Evolutionary conservation across 2,113 vertebrate genomes (phyloP).

Genomic region (Scomber japonicus): DNA sequence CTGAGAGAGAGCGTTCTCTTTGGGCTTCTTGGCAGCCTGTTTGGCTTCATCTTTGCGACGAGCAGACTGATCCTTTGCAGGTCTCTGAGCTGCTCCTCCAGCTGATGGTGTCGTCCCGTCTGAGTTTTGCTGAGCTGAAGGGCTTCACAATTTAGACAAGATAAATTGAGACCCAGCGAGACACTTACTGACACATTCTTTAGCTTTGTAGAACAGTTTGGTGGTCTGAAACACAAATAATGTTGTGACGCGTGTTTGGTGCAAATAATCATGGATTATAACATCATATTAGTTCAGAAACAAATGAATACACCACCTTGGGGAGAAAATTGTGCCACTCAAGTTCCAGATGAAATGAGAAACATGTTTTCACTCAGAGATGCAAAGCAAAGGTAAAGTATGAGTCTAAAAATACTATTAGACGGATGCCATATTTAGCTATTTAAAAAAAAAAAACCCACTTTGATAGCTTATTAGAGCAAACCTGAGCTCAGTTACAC

Average conservation of each 20-base stretch:
- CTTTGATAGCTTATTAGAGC: background rate
- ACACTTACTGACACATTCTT: background rate
- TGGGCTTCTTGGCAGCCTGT: constrained; percentile 93
- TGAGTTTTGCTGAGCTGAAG: constrained; percentile 81
- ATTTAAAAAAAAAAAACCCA: background rate
- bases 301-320: too few species aligned
- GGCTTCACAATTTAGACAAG: constrained; percentile 58
- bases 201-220: background rate
- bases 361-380: background rate
- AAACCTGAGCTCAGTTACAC: background rate
- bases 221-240: background rate
- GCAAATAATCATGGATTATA: too few species aligned
- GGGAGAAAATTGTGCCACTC: too few species aligned
- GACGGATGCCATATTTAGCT: background rate
- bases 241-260: too few species aligned
- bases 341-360: background rate
- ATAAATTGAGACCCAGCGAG: background rate
- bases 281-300: too few species aligned
- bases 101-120: constrained; percentile 78
- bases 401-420: constrained; percentile 1
- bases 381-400: background rate
- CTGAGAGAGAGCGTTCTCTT: constrained; percentile 96
- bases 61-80: constrained; percentile 86
- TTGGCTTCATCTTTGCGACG: constrained; percentile 96
- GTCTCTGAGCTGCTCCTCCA: constrained; percentile 83